Base-by-base conservation (phyloP, 2,113 vertebrate species). In the Cyanoramphus novaezelandiae region DNA sequence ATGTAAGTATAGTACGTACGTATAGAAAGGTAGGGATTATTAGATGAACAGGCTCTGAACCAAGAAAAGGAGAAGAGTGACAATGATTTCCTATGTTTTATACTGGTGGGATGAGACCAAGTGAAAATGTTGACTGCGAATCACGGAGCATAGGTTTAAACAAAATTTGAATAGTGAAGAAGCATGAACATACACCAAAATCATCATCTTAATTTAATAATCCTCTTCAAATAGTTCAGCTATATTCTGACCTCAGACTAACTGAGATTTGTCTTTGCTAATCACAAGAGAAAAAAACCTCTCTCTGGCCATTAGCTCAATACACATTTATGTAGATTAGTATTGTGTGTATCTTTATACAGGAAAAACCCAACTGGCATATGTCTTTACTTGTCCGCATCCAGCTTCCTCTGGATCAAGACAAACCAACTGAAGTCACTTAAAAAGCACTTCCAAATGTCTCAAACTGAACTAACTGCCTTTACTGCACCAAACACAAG, bases 271-370 rank as follows among this genome's bases (percentile, higher is more conserved):
- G 68, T 44, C 63, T 41, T 1, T 7, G 39, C 59, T 25, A 15
- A 41, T 7, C 23, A 57, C 11, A 60, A 43, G 20, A 43, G 24
- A 18, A 37, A 19, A 37, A 6, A 6, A 21, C 14, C 0, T 4
- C 4, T 7, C 31, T 6, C 59, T 49, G 63, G 31, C n/a, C 20
- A 1, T 33, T 11, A 39, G 7, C 25, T 4, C 3, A 7, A 28
- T 0, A 5, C 15, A 8, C 9, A 7, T 7, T 18, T 4, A 5
- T 2, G 11, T 20, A 18, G 50, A 37, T 8, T 2, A 65, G n/a
- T 0, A 3, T 0, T 0, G 12, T 0, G 1, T 3, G 12, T 4
- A 17, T 2, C 44, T 55, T 15, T 1, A 24, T 1, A 2, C 0
- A 13, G 0, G 3, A 33, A 52, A 88, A 52, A 4, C 65, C 39